Evolutionary conservation across 2,113 vertebrate genomes (phyloP).

Genomic region (Rhinopomastus cyanomelas): DNA sequence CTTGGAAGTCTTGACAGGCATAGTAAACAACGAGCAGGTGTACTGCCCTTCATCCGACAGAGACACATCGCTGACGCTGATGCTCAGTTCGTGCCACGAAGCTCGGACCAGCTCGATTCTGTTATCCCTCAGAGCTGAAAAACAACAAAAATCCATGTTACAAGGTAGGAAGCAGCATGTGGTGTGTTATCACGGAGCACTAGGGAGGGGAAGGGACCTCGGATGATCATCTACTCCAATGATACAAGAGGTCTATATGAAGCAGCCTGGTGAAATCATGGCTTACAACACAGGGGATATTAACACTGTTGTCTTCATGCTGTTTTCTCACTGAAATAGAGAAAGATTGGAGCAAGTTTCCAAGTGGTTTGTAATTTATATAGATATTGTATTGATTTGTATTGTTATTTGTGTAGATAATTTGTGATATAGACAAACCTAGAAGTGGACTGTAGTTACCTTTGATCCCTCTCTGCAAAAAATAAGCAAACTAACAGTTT

Average conservation of each 20-base stretch:
- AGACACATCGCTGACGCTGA: conserved; percentile 90
- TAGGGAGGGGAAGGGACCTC: too few species aligned
- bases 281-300: not conserved
- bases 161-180: not conserved
- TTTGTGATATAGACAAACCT: not conserved
- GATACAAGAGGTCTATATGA: not conserved
- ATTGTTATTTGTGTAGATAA: too few species aligned
- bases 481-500: not conserved
- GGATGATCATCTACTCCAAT: too few species aligned
- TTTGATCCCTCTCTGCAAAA: not conserved
- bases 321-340: not conserved
- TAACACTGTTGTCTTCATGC: not conserved
- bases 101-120: conserved; percentile 94
- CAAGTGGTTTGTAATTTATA: not conserved
- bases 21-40: conserved; percentile 98
- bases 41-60: conserved; percentile 96
- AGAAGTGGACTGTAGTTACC: not conserved
- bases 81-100: conserved; percentile 93
- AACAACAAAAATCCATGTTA: not conserved
- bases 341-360: not conserved
- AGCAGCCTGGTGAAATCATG: not conserved
- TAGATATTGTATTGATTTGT: too few species aligned
- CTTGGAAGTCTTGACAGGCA: conserved; percentile 98
- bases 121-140: conserved; percentile 92
- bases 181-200: rapidly evolving